Evolutionary conservation across 2,113 vertebrate genomes (phyloP), one percentile per base, ranked within the genome.

Genomic region (Symphodus melops): DNA sequence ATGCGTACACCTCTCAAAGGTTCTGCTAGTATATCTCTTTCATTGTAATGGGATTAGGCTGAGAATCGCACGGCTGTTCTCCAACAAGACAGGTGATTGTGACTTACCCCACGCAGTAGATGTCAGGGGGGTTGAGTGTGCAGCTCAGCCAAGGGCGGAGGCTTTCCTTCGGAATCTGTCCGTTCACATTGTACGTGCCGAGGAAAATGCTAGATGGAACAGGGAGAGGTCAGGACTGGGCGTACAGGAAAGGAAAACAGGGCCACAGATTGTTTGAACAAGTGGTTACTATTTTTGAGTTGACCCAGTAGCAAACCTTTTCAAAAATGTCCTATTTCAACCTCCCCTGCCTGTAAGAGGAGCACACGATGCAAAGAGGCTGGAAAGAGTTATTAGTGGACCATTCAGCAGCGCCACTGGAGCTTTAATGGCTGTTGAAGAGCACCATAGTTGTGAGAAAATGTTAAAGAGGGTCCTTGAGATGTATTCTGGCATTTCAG

Each of bases 171-270:
- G 98, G 97, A 0, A 95, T 86, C 85, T 98, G 97, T 23, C 98
- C 97, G 0, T 99, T 99, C 77, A 99, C 98, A 2, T 99, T 99
- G 82, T 98, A 99, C 0, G 98, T 98, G 54, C 97, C 98, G 1
- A 98, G 94, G 86, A 98, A 99, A 92, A 99, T 95, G 59, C 98
- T 99, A 77, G 75, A 73, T 83, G 19, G 68, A 53, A 75, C 51
- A 1, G 6, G 8, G 37, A 63, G 41, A 33, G 39, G 41, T 49
- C 46, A 75, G 46, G 55, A 69, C 20, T 42, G 28, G 57, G 55
- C 11, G 56, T 13, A 60, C 58, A 39, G 25, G 14, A 44, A 55
- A 66, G 9, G 12, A 60, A 62, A 39, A 46, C 10, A 67, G 11
- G 37, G 11, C 46, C 11, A 23, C 9, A 41, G 39, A 10, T 41